phyloP scores from a whole-genome alignment of 1,140 invertebrate species.

The Apocrypta bakeri region DNA sequence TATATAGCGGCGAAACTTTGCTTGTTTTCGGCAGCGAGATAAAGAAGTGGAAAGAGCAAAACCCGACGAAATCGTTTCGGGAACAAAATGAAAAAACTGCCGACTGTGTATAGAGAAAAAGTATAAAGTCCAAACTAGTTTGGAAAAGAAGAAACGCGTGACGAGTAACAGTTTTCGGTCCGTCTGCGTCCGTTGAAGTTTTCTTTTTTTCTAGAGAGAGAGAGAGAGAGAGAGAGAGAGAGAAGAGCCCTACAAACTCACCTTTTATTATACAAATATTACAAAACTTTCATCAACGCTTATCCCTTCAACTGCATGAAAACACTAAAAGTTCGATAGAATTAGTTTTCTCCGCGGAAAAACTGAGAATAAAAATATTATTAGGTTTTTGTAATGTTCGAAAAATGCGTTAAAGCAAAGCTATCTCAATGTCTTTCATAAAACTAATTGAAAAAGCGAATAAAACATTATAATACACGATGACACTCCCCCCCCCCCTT shows the following conservation, averaged over 20 bases:
- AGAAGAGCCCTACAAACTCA: too few relatives aligned
- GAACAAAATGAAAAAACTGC: background rate
- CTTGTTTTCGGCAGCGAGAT: conserved; percentile 1
- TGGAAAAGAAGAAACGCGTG: background rate
- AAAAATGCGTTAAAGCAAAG: background rate
- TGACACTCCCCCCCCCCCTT: background rate
- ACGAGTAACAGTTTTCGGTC: too few relatives aligned
- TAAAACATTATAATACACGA: background rate
- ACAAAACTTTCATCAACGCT: too few relatives aligned
- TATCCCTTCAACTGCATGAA: too few relatives aligned
- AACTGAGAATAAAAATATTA: too few relatives aligned
- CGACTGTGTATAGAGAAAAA: background rate
- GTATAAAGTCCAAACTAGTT: too few relatives aligned
- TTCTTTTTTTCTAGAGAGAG: background rate
- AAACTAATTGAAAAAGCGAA: background rate
- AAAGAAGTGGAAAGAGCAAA: background rate
- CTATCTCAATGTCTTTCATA: background rate
- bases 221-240: too few relatives aligned
- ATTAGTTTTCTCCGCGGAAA: too few relatives aligned
- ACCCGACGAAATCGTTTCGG: background rate
- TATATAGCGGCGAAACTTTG: background rate
- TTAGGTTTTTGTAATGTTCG: background rate
- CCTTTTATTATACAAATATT: too few relatives aligned
- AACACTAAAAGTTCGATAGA: too few relatives aligned
- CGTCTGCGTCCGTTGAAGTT: background rate